A percentile compares a stretch with the other conserved stretches of the same genome.
phyloP scores from a whole-genome alignment of 1,140 invertebrate species.

The Drosophila ananassae region DNA sequence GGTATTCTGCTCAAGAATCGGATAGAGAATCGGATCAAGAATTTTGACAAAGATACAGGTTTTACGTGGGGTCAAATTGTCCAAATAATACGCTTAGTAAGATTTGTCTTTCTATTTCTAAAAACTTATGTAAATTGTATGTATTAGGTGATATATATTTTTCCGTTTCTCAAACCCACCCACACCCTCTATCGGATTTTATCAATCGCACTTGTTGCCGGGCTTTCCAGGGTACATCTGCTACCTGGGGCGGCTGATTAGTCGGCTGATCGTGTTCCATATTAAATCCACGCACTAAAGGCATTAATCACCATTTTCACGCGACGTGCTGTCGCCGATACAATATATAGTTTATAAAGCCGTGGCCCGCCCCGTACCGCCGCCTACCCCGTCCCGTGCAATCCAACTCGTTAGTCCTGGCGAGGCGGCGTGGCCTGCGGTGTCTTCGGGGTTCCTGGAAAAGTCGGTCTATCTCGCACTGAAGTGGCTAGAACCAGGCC shows the following conservation, averaged over 20 bases:
- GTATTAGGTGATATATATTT: background rate
- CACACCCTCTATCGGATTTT: constrained; percentile 25
- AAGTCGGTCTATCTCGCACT: constrained; percentile 40
- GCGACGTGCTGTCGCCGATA: constrained; percentile 59
- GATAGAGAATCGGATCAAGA: too few species aligned
- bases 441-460: constrained; percentile 57
- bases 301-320: constrained; percentile 81
- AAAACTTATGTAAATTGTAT: too few species aligned
- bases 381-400: background rate
- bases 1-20: too few species aligned
- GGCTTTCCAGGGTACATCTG: constrained; percentile 58
- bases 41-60: too few species aligned
- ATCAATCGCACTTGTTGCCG: constrained; percentile 71
- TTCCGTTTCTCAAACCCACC: background rate
- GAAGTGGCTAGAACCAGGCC: constrained; percentile 13
- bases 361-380: constrained; percentile 14
- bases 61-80: too few species aligned
- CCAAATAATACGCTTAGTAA: too few species aligned
- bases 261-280: constrained; percentile 58
- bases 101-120: too few species aligned
- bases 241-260: constrained; percentile 51
- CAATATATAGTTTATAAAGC: constrained; percentile 2
- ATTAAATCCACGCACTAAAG: constrained; percentile 78
- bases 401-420: constrained; percentile 56
- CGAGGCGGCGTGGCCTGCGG: constrained; percentile 23